phyloP scores from a whole-genome alignment of 2,113 vertebrate genomes.

The Petrocephalus zakoni region DNA sequence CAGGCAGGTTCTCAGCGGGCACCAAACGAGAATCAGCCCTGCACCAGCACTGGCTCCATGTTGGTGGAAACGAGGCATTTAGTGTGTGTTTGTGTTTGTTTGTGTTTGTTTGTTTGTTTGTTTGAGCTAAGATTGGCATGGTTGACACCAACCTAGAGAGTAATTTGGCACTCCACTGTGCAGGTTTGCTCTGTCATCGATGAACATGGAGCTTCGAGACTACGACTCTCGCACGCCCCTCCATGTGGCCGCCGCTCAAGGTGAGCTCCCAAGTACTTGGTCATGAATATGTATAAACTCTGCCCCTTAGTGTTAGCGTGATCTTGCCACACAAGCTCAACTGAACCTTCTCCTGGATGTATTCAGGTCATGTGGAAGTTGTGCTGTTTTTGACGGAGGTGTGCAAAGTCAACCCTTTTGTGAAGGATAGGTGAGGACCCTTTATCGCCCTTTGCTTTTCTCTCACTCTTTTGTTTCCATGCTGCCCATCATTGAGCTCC shows the following conservation, averaged over 20 bases:
- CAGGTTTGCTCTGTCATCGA: conserved; percentile 77
- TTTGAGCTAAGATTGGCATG: neutral
- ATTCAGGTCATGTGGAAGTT: conserved; percentile 70
- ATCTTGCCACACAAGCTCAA: neutral
- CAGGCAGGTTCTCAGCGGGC: too few species aligned
- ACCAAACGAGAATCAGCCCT: too few species aligned
- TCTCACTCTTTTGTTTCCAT: neutral
- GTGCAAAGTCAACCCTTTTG: conserved; percentile 75
- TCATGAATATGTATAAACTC: neutral
- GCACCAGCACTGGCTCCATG: too few species aligned
- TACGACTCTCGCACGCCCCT: conserved; percentile 76
- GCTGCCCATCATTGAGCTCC: neutral
- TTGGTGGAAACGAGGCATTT: too few species aligned
- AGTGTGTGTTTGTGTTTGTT: too few species aligned
- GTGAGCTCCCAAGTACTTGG: conserved; percentile 41
- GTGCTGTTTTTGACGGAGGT: conserved; percentile 72
- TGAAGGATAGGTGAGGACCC: conserved; percentile 66
- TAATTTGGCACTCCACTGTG: neutral
- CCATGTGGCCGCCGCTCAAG: conserved; percentile 76
- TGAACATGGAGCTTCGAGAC: conserved; percentile 78
- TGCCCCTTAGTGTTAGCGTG: neutral
- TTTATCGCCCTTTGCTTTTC: neutral
- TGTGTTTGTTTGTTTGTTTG: neutral
- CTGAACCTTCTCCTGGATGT: conserved; percentile 4
- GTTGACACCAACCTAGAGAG: neutral